Percentiles rank a stretch among this genome's conserved stretches.
These are phyloP conservation scores for Drosophila orosa DNA, from an alignment of 1,140 invertebrate genomes.

Conservation along the genomic window DNA sequence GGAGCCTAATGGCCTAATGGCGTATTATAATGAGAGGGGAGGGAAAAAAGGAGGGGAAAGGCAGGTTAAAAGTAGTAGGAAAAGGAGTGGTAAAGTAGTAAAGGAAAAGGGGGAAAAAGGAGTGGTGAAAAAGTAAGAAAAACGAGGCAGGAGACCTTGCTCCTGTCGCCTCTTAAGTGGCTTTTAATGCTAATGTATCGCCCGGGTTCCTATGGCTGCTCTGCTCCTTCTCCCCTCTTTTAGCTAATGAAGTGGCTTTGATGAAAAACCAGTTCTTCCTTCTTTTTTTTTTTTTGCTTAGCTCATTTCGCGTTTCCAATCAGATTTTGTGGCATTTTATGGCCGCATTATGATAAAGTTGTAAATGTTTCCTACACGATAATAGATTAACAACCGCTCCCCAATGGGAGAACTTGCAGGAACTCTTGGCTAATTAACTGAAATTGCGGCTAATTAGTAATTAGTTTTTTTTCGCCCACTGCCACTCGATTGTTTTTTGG, in stretches of 20 bases:
- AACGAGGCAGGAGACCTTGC: constrained; percentile 12
- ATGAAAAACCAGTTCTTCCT: constrained; percentile 31
- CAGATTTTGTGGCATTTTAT: constrained; percentile 59
- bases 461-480: constrained; percentile 51
- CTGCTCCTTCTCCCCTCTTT: constrained; percentile 5
- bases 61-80: not conserved
- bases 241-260: constrained; percentile 61
- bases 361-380: constrained; percentile 53
- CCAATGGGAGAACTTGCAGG: constrained; percentile 17
- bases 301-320: constrained; percentile 40
- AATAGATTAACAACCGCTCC: constrained; percentile 31
- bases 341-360: constrained; percentile 76
- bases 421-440: constrained; percentile 48
- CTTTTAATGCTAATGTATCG: constrained; percentile 82
- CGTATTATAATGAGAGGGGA: constrained; percentile 74
- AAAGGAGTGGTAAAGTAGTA: not conserved
- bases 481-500: not conserved
- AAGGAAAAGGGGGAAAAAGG: not conserved
- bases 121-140: constrained; percentile 2
- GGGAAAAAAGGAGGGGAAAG: constrained; percentile 11
- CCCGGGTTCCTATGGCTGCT: constrained; percentile 35
- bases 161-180: constrained; percentile 73
- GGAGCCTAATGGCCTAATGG: constrained; percentile 64
- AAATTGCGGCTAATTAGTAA: constrained; percentile 59
- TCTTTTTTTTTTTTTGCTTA: not conserved